A percentile compares a stretch with the other conserved stretches of the same genome.
These are phyloP conservation scores for Halocynthia aurantium DNA, from an alignment of 23 tunicate genomes.

Conservation along the genomic window DNA sequence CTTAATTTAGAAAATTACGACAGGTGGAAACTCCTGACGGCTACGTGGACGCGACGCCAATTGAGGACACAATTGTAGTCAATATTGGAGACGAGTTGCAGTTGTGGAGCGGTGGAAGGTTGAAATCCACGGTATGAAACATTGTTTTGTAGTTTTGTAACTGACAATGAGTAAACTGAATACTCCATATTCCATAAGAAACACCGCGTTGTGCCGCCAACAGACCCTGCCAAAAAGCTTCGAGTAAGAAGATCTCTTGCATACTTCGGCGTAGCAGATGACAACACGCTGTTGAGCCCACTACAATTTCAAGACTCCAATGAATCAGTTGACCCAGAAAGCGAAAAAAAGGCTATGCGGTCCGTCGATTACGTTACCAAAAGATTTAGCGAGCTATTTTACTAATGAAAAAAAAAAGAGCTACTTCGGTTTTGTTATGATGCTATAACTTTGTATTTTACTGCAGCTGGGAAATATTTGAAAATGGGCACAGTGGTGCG, in stretches of 20 bases:
- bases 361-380: too few species aligned
- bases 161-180: neutral
- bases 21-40: neutral
- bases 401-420: too few species aligned
- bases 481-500: too few species aligned
- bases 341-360: too few species aligned
- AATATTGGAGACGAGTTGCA: conserved; percentile 4
- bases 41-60: neutral
- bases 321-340: too few species aligned
- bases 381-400: too few species aligned
- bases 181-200: neutral
- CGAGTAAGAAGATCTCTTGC: conserved; percentile 1
- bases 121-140: neutral
- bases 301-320: neutral
- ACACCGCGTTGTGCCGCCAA: neutral
- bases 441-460: too few species aligned
- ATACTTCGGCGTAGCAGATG: neutral
- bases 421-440: too few species aligned
- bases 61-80: neutral
- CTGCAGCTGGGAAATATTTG: too few species aligned
- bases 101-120: conserved; percentile 3
- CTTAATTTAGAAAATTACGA: too few species aligned
- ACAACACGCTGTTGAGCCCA: neutral
- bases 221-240: neutral
- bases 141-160: neutral